These are phyloP conservation scores for Gymnobelideus leadbeateri DNA, from an alignment of 2,113 vertebrate species.

Conservation along the genomic window DNA sequence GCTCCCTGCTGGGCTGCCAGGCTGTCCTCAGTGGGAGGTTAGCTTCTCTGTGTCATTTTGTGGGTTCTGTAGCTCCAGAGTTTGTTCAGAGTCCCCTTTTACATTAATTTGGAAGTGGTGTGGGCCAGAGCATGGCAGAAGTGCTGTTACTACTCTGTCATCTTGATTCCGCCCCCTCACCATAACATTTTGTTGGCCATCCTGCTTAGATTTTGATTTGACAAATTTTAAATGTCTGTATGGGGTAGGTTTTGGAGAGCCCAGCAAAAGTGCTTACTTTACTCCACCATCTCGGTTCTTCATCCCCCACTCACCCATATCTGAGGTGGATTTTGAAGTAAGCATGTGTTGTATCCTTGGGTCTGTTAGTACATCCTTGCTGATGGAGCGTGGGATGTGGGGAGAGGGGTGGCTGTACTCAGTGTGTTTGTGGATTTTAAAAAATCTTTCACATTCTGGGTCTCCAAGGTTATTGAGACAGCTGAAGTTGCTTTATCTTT, in stretches of 20 bases:
- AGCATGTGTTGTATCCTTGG: background rate
- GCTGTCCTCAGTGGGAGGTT: too few relatives aligned
- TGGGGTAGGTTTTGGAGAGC: background rate
- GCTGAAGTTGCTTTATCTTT: background rate
- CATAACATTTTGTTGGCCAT: background rate
- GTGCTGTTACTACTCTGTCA: too few relatives aligned
- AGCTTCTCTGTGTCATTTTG: too few relatives aligned
- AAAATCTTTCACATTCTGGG: background rate
- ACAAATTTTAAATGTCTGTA: background rate
- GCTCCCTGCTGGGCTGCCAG: too few relatives aligned
- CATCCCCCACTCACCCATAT: background rate
- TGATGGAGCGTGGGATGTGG: background rate
- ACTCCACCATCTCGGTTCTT: background rate
- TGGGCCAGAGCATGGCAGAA: too few relatives aligned
- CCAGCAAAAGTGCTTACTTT: background rate
- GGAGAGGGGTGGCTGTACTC: background rate
- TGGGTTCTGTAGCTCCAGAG: too few relatives aligned
- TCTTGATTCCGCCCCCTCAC: too few relatives aligned
- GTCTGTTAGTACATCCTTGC: background rate
- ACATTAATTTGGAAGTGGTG: too few relatives aligned
- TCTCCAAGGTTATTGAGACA: background rate
- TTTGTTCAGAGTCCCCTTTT: too few relatives aligned
- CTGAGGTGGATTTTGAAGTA: background rate
- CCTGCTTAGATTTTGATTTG: background rate
- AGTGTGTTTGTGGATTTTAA: background rate